These are phyloP conservation scores for Fratercula arctica DNA, from an alignment of 2,797 vertebrate species.

Conservation along the genomic window DNA sequence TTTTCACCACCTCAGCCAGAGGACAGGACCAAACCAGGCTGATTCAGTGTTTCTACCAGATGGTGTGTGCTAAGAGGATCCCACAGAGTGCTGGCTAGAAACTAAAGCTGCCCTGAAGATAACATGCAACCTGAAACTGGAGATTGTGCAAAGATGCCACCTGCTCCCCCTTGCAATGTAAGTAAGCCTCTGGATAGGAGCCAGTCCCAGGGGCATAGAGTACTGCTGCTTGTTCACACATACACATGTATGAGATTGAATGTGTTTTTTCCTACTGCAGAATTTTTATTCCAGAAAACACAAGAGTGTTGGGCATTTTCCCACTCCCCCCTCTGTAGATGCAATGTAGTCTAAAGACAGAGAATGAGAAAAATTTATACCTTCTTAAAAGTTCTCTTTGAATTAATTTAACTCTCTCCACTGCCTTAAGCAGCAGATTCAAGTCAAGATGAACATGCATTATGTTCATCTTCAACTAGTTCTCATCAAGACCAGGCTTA, in stretches of 20 bases:
- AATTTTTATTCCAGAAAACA: neutral
- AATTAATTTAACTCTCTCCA: neutral
- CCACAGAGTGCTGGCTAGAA: neutral
- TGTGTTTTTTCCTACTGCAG: neutral
- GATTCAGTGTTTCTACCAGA: neutral
- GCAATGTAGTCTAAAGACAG: neutral
- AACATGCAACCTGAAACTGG: neutral
- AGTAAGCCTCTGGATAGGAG: conserved; percentile 5
- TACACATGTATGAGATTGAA: neutral
- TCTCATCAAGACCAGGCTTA: neutral
- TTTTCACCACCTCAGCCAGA: neutral
- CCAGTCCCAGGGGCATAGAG: conserved; percentile 17
- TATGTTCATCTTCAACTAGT: neutral
- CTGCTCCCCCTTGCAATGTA: conserved; percentile 13
- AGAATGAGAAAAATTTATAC: neutral
- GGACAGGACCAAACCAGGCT: neutral
- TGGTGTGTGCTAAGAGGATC: neutral
- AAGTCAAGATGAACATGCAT: neutral
- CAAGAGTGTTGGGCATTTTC: neutral
- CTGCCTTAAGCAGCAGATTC: neutral
- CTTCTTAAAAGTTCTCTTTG: neutral
- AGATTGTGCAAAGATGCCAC: conserved; percentile 24
- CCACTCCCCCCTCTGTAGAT: neutral
- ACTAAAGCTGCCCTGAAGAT: conserved; percentile 29
- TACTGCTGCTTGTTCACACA: conserved; percentile 34